phyloP scores from a whole-genome alignment of 1,140 invertebrate genomes.

The Heliconius melpomene region DNA sequence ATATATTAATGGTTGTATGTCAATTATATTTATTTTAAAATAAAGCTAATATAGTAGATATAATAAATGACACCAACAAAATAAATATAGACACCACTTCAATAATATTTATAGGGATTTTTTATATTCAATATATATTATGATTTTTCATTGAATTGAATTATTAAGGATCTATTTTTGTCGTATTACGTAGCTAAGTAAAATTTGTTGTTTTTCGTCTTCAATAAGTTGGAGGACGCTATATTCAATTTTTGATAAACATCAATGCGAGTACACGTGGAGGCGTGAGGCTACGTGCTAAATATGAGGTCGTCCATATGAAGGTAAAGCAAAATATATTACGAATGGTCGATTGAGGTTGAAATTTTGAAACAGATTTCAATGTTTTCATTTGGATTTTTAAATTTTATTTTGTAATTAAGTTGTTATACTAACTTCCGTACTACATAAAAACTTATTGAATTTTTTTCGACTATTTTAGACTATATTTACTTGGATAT shows the following conservation, averaged over 20 bases:
- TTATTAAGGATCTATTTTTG: not conserved
- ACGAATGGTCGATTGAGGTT: not conserved
- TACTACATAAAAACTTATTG: not conserved
- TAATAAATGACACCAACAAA: not conserved
- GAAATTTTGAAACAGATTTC: not conserved
- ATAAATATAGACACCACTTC: not conserved
- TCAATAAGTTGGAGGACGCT: constrained; percentile 21
- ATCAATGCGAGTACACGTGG: constrained; percentile 30
- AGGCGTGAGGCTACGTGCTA: constrained; percentile 32
- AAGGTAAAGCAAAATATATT: not conserved
- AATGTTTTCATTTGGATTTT: not conserved
- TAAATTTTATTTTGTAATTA: not conserved
- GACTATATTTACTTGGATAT: no score
- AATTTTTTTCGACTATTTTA: not conserved
- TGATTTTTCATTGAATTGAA: not conserved
- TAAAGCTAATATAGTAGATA: not conserved
- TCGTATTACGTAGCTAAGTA: not conserved
- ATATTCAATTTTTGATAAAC: constrained; percentile 34
- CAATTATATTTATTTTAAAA: no score
- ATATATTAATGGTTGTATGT: no score
- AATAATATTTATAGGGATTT: not conserved
- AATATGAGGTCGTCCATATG: constrained; percentile 31
- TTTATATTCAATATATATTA: not conserved
- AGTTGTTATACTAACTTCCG: not conserved
- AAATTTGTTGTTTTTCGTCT: not conserved